A percentile compares a stretch with the other conserved stretches of the same genome.
Evolutionary conservation across 2,797 vertebrate genomes (phyloP).

Genomic region (Alosa sapidissima): DNA sequence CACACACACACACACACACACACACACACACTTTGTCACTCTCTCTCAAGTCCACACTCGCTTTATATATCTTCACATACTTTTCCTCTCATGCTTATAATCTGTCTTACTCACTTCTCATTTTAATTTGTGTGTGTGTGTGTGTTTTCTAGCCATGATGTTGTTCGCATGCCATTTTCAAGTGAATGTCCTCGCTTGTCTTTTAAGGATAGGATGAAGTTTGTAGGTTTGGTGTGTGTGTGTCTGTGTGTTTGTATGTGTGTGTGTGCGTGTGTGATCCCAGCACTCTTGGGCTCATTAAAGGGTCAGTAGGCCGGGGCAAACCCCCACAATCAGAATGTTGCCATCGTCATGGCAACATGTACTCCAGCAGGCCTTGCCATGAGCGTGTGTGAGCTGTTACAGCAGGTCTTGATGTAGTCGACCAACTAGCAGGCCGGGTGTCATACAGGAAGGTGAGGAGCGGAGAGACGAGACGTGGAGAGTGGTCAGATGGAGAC

Average conservation of each 20-base stretch:
- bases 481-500: background rate
- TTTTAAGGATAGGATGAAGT: background rate
- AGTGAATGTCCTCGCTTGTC: background rate
- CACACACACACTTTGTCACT: conserved; percentile 1
- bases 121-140: background rate
- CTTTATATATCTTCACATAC: conserved; percentile 23
- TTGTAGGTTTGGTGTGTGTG: background rate
- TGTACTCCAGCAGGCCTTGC: conserved; percentile 14
- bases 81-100: background rate
- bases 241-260: background rate
- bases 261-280: conserved; percentile 4
- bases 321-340: background rate
- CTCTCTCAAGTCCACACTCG: background rate
- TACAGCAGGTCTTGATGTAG: conserved; percentile 17
- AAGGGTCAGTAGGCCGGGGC: conserved; percentile 37
- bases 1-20: conserved; percentile 24
- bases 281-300: conserved; percentile 21
- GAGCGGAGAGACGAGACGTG: conserved; percentile 3
- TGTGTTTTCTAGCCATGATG: background rate
- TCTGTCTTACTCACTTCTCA: background rate
- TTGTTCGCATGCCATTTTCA: background rate
- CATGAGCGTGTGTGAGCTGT: conserved; percentile 19
- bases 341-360: conserved; percentile 9
- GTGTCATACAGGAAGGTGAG: conserved; percentile 42
- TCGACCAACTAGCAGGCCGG: conserved; percentile 35